Conservation (phyloP, 2,113 vertebrate genomes). For the Atherinomorus stipes region DNA sequence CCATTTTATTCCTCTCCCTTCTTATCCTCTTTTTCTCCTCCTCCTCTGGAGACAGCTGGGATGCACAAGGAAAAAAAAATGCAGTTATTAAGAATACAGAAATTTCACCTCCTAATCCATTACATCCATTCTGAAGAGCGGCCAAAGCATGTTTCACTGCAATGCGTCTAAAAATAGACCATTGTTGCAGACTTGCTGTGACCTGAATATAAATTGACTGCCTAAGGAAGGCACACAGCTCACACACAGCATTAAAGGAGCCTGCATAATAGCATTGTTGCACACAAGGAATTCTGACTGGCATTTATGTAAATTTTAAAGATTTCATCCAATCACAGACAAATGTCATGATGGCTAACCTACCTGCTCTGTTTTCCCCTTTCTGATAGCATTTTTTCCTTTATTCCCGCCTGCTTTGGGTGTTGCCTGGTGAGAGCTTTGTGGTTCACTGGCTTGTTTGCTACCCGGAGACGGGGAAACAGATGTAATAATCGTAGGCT, state of each 20-base stretch:
- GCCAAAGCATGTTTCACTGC: constrained; percentile 78
- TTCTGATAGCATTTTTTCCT: constrained; percentile 88
- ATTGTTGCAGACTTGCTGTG: constrained; percentile 86
- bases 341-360: constrained; percentile 50
- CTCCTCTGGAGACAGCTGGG: constrained; percentile 94
- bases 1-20: constrained; percentile 99
- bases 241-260: constrained; percentile 52
- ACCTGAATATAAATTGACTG: constrained; percentile 85
- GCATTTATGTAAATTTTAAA: constrained; percentile 51
- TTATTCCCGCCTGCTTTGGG: constrained; percentile 85
- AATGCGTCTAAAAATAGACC: constrained; percentile 85
- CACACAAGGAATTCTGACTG: constrained; percentile 55
- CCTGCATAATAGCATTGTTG: constrained; percentile 59
- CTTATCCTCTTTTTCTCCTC: constrained; percentile 95
- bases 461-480: constrained; percentile 89
- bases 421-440: constrained; percentile 75
- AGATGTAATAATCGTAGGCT: constrained; percentile 90
- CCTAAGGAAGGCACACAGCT: constrained; percentile 74
- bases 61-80: constrained; percentile 58
- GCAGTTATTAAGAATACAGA: constrained; percentile 58
- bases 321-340: constrained; percentile 56
- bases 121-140: constrained; percentile 59
- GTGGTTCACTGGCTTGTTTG: constrained; percentile 86
- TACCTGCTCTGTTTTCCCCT: constrained; percentile 95
- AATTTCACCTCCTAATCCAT: constrained; percentile 56